These are phyloP conservation scores for Scomber scombrus DNA, from an alignment of 2,113 vertebrate genomes.

Conservation along the genomic window DNA sequence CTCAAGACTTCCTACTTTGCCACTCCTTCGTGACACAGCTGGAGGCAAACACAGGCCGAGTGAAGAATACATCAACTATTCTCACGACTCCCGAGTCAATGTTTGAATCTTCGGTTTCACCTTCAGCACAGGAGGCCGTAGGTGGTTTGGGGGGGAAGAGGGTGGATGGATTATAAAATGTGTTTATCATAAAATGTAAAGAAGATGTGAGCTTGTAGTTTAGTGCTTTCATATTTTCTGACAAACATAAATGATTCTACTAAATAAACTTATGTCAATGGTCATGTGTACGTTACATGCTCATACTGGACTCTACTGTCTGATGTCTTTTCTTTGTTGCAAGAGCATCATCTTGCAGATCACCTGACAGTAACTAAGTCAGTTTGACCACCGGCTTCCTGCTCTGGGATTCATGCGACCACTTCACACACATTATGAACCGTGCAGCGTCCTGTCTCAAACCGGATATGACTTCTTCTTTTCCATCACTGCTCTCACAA, in stretches of 20 bases:
- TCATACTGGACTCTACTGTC: conserved; percentile 14
- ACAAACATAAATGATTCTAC: too few species aligned
- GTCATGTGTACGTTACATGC: conserved; percentile 14
- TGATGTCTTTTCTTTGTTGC: not conserved
- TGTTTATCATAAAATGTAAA: not conserved
- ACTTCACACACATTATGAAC: conserved; percentile 22
- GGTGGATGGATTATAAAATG: too few species aligned
- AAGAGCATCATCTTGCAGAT: conserved; percentile 5
- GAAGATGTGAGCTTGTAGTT: not conserved
- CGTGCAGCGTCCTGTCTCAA: conserved; percentile 47
- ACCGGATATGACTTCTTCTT: conserved; percentile 7
- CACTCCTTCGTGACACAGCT: conserved; percentile 31
- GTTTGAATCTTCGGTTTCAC: conserved; percentile 61
- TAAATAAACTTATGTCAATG: not conserved
- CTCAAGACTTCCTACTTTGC: not conserved
- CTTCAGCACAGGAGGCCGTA: conserved; percentile 1
- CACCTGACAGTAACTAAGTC: not conserved
- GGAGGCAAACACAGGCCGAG: conserved; percentile 8
- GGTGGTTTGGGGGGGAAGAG: not conserved
- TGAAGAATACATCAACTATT: conserved; percentile 51
- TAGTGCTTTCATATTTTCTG: too few species aligned
- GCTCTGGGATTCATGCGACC: conserved; percentile 21
- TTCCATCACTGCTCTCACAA: not conserved
- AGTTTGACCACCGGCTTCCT: conserved; percentile 33
- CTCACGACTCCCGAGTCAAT: conserved; percentile 41